Base-by-base conservation (phyloP, 2,797 vertebrate genomes). In the Luscinia megarhynchos region DNA sequence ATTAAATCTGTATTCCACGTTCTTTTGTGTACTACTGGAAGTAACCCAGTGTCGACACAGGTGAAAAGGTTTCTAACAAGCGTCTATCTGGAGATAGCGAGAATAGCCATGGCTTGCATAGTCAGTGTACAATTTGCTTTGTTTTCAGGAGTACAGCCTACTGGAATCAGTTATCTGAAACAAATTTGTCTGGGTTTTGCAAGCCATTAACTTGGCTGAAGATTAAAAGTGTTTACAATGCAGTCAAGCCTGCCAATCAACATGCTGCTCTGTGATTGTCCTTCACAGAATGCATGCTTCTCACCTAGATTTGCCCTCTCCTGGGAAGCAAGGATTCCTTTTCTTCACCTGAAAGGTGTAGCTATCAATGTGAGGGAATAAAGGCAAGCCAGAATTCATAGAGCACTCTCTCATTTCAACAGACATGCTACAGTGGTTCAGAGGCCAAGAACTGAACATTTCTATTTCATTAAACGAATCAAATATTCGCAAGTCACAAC, bases 131-230 rank as follows among this genome's bases (percentile, higher is more conserved):
- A 41, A 11, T 51, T 82, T 69, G 6, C 63, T 93, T 82, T 90
- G 41, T 57, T 90, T 93, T 84, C 74, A 75, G 51, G 63, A 88
- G 75, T 34, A 81, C 29, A 87, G 59, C 21, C 48, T 76, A 38
- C 59, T 67, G 45, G 59, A 93, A 77, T 76, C 76, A 91, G 40
- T 62, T 93, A 87, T 51, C 62, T 88, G 81, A 87, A 95, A 92
- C 64, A 92, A 93, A 93, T 81, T 76, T 59, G 30, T 50, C 70
- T 64, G 53, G 12, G 36, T 73, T 93, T 87, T 87, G 70, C 55
- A 86, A 90, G 75, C 46, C 24, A 2, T 84, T 84, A 88, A 61
- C 41, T 86, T 86, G 53, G 80, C 53, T 51, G 61, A 73, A 88
- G 63, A 86, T 78, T 84, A 51, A 19, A 93, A 79, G n/a, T 54